Base-by-base conservation (phyloP, 2,797 vertebrate genomes). In the Coregonus suidteri region DNA sequence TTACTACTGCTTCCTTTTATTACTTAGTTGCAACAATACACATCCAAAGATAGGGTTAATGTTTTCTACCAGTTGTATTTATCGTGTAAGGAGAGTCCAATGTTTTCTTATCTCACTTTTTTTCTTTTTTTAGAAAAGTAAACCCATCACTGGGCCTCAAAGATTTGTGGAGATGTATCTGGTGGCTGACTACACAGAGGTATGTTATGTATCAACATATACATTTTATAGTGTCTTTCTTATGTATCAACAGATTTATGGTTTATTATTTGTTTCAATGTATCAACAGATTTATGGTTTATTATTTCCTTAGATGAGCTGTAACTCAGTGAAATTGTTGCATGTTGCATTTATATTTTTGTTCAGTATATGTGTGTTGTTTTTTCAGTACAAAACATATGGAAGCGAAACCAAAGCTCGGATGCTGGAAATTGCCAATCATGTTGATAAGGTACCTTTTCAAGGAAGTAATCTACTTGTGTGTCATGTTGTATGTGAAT, bases 111-210 rank as follows among this genome's bases (percentile, higher is more conserved):
- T 4, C 66, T 34, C 16, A 73, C 11, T 31, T 37, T 51, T 4
- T 18, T 15, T 76, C 64, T 30, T 79, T 67, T 77, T 25, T 20
- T 77, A 96, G 96, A 95, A 90, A 80, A 87, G 67, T 0, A 87
- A 89, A 18, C 6, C 80, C 0, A 0, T 73, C 2, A 51, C 86
- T 1, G 88, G 86, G 64, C 90, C 87, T 1, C 90, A 88, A 80
- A 90, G 81, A 76, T 98, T 94, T 0, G 96, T 98, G 54, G 97
- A 98, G 90, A 79, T 99, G 81, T 94, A 93, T 1, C 90, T 98
- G 81, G 96, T 99, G 0, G 94, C 92, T 0, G 97, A 98, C 91
- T 94, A 94, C 0, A 16, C 88, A 0, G 97, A 98, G 96, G 97
- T 98, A 88, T 86, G 77, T 18, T 18, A 67, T 34, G 4, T 72